phyloP scores from a whole-genome alignment of 2,888 invertebrate genomes.

The Apodemia hepburni region DNA sequence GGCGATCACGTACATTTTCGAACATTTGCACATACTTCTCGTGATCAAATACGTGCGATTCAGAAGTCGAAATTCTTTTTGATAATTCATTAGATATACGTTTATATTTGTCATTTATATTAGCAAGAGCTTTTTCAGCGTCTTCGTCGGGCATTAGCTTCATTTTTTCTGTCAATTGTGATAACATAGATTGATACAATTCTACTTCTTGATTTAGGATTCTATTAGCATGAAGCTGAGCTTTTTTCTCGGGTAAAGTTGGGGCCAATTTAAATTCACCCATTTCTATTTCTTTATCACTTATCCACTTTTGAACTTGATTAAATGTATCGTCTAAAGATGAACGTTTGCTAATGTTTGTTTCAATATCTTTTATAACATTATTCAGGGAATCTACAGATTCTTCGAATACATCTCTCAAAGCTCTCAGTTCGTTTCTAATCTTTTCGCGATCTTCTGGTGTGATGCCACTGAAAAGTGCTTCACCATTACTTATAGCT shows the following conservation, averaged over 20 bases:
- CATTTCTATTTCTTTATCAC: constrained; percentile 87
- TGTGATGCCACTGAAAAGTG: constrained; percentile 91
- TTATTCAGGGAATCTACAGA: constrained; percentile 91
- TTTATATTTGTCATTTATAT: constrained; percentile 87
- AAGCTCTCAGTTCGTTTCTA: constrained; percentile 88
- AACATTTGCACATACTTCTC: constrained; percentile 90
- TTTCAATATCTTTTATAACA: constrained; percentile 93
- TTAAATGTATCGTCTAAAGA: constrained; percentile 96
- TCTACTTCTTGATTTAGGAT: constrained; percentile 91
- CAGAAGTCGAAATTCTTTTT: constrained; percentile 82
- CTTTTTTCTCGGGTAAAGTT: constrained; percentile 93
- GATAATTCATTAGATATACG: constrained; percentile 84
- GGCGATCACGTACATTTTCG: constrained; percentile 91
- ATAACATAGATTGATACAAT: constrained; percentile 90
- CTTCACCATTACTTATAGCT: constrained; percentile 93
- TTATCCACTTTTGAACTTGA: constrained; percentile 93
- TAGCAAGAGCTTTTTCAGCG: constrained; percentile 86
- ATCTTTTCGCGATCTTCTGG: constrained; percentile 93
- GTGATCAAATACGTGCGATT: constrained; percentile 88
- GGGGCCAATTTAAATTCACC: constrained; percentile 87
- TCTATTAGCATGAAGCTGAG: constrained; percentile 89
- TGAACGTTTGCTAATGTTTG: constrained; percentile 92
- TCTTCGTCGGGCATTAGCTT: constrained; percentile 89
- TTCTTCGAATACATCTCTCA: constrained; percentile 91
- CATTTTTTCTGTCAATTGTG: constrained; percentile 91